phyloP scores from a whole-genome alignment of 2,797 vertebrate species.

The Danio choprae region DNA sequence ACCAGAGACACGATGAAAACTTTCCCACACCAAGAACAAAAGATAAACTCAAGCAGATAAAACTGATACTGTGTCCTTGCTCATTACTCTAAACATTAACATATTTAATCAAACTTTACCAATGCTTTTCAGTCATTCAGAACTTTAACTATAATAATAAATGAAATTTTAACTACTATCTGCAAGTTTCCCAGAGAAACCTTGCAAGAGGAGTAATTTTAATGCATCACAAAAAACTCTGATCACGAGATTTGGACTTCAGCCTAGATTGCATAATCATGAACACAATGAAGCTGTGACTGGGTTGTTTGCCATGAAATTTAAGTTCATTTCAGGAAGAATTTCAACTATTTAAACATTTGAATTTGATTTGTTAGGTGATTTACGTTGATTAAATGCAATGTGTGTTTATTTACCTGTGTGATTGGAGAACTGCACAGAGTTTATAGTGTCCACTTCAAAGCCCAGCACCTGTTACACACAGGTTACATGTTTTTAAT shows the following conservation, averaged over 20 bases:
- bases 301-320: background rate
- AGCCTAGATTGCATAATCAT: background rate
- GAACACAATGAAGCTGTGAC: background rate
- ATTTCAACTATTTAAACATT: too few species aligned
- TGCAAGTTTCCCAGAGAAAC: background rate
- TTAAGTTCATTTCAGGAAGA: background rate
- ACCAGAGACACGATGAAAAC: background rate
- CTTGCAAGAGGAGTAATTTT: background rate
- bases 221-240: background rate
- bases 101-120: background rate
- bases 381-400: too few species aligned
- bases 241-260: background rate
- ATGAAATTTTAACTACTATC: background rate
- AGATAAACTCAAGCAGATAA: background rate
- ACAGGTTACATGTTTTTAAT: background rate
- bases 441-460: conserved; percentile 96
- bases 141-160: background rate
- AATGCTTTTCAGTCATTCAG: background rate
- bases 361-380: too few species aligned
- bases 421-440: conserved; percentile 98
- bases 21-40: background rate
- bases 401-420: conserved; percentile 81
- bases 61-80: background rate
- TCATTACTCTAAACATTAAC: background rate
- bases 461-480: conserved; percentile 90